Conservation (phyloP, 2,113 vertebrate genomes). For the Atractosteus spatula region DNA sequence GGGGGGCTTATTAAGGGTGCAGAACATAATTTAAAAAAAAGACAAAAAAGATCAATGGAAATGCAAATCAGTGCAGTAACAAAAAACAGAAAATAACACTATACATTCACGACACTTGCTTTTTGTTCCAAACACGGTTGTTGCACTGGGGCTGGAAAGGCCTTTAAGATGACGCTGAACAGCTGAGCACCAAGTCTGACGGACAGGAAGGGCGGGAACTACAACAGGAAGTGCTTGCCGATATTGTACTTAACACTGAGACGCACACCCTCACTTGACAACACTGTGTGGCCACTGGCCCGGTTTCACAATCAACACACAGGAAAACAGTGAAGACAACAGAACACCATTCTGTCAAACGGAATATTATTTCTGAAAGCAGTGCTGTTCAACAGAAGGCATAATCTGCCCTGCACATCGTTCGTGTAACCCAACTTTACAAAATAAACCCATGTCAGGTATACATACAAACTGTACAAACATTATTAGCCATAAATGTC, state of each 20-base stretch:
- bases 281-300: slow-evolving; percentile 38
- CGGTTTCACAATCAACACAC: slow-evolving; percentile 54
- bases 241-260: slow-evolving; percentile 17
- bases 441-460: slow-evolving; percentile 41
- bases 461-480: slow-evolving; percentile 55
- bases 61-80: slow-evolving; percentile 29
- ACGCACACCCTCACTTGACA: slow-evolving; percentile 41
- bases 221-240: slow-evolving; percentile 16
- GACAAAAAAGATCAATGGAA: not conserved
- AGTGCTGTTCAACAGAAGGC: slow-evolving; percentile 44
- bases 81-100: slow-evolving; percentile 24
- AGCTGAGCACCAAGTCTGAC: slow-evolving; percentile 33
- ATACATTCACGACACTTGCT: slow-evolving; percentile 45
- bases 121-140: slow-evolving; percentile 17
- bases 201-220: slow-evolving; percentile 29
- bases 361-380: slow-evolving; percentile 34
- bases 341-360: slow-evolving; percentile 43
- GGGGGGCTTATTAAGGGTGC: slow-evolving; percentile 20
- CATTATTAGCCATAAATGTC: slow-evolving; percentile 49
- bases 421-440: slow-evolving; percentile 45
- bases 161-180: slow-evolving; percentile 12
- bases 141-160: slow-evolving; percentile 21
- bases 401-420: slow-evolving; percentile 31
- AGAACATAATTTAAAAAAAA: slow-evolving; percentile 6
- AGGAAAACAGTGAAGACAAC: slow-evolving; percentile 38